A percentile compares a stretch with the other conserved stretches of the same genome.
These are phyloP conservation scores for Dallia pectoralis DNA, from an alignment of 2,797 vertebrate genomes.

Conservation along the genomic window DNA sequence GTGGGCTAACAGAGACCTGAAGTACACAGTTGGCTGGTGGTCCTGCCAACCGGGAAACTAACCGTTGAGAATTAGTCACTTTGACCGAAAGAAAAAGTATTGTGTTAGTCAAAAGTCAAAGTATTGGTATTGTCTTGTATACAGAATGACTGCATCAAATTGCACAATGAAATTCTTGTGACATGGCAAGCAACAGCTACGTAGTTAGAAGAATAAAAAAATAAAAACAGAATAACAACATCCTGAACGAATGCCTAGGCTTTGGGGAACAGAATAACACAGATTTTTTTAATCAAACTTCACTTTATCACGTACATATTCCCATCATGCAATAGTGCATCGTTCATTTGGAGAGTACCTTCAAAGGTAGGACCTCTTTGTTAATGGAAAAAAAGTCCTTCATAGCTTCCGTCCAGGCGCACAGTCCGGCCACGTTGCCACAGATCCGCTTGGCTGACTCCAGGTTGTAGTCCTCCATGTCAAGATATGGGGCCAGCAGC, in stretches of 20 bases:
- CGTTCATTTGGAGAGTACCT: slow-evolving; percentile 63
- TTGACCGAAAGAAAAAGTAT: background rate
- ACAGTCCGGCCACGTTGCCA: slow-evolving; percentile 85
- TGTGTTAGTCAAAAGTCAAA: no score
- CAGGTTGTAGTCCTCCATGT: slow-evolving; percentile 85
- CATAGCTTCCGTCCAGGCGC: slow-evolving; percentile 87
- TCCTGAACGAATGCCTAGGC: background rate
- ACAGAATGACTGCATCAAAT: no score
- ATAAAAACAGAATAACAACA: no score
- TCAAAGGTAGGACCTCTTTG: slow-evolving; percentile 85
- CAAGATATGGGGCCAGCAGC: slow-evolving; percentile 78
- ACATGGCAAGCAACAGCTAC: no score
- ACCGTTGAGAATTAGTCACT: background rate
- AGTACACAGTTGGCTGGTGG: no score
- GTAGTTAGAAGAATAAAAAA: no score
- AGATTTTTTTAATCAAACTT: background rate
- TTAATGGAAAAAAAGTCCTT: slow-evolving; percentile 83
- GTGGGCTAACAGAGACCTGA: background rate
- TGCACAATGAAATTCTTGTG: no score
- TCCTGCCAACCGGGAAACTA: no score
- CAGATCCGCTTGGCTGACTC: slow-evolving; percentile 83
- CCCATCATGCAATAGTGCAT: no score
- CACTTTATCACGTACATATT: background rate
- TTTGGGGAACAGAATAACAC: background rate
- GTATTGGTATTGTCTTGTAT: no score